Evolutionary conservation across 2,797 vertebrate species (phyloP).

Genomic region (Coranthus polyacanthus): DNA sequence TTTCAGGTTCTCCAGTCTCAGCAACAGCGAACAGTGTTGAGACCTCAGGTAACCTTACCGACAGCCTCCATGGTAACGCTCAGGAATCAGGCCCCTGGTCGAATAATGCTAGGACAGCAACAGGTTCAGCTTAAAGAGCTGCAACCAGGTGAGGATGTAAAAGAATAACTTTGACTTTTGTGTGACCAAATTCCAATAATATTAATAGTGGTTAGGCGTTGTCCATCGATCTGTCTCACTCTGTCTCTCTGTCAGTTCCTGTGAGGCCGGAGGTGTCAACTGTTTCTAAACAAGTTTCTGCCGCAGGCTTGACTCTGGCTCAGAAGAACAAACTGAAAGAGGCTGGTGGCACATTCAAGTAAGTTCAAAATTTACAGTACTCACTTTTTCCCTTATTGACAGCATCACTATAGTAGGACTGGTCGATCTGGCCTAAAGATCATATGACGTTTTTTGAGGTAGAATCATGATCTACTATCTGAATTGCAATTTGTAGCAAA

Average conservation of each 20-base stretch:
- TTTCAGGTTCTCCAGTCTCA: constrained; percentile 91
- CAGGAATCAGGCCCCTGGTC: constrained; percentile 90
- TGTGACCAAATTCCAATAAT: not conserved
- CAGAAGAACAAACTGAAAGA: constrained; percentile 94
- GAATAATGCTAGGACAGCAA: constrained; percentile 91
- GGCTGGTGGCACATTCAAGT: constrained; percentile 95
- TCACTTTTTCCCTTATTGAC: not conserved
- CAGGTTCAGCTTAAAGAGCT: constrained; percentile 92
- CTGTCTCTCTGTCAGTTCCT: constrained; percentile 81
- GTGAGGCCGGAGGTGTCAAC: constrained; percentile 86
- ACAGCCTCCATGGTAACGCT: constrained; percentile 93
- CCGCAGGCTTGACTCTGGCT: constrained; percentile 83
- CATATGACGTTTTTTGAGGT: too few species aligned
- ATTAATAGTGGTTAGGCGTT: not conserved
- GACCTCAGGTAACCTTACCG: constrained; percentile 92
- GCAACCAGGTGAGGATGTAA: constrained; percentile 87
- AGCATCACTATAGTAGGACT: not conserved
- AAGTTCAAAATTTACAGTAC: constrained; percentile 61
- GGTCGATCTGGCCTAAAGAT: too few species aligned
- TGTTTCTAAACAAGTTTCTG: constrained; percentile 87
- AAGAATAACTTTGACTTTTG: not conserved
- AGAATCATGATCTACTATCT: too few species aligned
- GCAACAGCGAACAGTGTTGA: constrained; percentile 89
- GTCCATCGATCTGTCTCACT: not conserved
- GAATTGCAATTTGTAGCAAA: too few species aligned